These are phyloP conservation scores for Promerops cafer DNA, from an alignment of 2,113 vertebrate genomes.

Conservation along the genomic window DNA sequence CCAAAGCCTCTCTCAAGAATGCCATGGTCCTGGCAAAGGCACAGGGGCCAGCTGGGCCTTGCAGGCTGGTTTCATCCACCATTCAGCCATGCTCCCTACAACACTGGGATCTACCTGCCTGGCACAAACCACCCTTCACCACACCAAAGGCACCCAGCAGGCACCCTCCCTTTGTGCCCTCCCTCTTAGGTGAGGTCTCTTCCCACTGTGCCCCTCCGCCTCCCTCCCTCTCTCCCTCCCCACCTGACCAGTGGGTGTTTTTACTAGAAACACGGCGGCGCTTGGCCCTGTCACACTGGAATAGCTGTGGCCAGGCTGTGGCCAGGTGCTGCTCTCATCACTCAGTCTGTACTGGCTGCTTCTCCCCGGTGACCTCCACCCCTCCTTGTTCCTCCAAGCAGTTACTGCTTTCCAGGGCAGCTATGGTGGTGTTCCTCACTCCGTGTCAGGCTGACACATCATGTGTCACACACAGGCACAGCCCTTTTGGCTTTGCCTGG, in stretches of 20 bases:
- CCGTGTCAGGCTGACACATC: fast-evolving
- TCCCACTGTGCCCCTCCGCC: fast-evolving
- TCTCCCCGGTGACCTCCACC: neutral
- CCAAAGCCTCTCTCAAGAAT: neutral
- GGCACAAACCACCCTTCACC: neutral
- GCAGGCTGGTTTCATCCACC: neutral
- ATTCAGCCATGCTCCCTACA: neutral
- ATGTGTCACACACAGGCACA: neutral
- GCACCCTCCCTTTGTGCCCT: fast-evolving
- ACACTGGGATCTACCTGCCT: neutral
- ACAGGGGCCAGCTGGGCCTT: neutral
- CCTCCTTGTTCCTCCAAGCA: neutral
- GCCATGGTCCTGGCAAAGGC: fast-evolving
- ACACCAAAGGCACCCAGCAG: neutral
- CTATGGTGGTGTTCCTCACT: neutral
- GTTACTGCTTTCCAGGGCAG: neutral
- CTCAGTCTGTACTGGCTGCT: neutral
- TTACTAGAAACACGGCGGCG: neutral
- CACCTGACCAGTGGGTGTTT: neutral
- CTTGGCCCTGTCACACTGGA: neutral
- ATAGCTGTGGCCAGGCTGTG: neutral
- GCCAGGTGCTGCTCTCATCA: neutral
- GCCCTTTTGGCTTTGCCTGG: neutral
- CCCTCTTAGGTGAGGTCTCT: neutral
- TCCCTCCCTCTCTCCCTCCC: fast-evolving